Percentiles rank a stretch among this genome's conserved stretches.
Conservation (phyloP, 2,113 vertebrate genomes). For the Loxodonta africana region DNA sequence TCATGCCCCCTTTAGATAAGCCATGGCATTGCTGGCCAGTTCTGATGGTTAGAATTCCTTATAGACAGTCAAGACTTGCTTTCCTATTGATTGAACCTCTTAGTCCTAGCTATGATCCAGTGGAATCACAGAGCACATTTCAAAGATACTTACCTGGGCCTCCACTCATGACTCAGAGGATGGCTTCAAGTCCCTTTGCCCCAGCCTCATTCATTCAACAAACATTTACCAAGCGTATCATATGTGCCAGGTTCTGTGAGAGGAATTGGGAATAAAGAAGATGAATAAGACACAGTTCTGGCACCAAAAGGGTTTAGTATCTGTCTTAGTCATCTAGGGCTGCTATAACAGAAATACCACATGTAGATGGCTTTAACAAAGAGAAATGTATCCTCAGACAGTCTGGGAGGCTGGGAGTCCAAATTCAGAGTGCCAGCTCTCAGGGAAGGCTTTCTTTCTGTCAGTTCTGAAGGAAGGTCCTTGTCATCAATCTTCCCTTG, state of each 20-base stretch:
- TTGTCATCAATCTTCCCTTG: too few relatives aligned
- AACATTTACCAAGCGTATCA: background rate
- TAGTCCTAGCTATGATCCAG: background rate
- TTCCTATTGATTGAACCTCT: background rate
- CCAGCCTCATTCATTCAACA: background rate
- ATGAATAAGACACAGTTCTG: background rate
- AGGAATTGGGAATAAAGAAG: background rate
- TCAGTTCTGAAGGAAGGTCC: too few relatives aligned
- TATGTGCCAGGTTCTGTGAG: background rate
- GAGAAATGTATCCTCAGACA: too few relatives aligned
- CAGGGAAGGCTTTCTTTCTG: too few relatives aligned
- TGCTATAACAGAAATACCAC: too few relatives aligned
- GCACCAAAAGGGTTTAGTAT: background rate
- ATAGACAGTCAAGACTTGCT: background rate
- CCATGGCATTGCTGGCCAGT: background rate
- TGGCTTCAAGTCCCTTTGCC: background rate
- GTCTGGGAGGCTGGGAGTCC: too few relatives aligned
- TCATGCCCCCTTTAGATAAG: background rate
- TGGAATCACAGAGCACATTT: background rate
- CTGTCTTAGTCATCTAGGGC: background rate
- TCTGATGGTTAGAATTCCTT: conserved; percentile 13
- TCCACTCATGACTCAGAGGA: background rate
- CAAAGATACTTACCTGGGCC: background rate
- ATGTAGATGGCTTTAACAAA: too few relatives aligned
- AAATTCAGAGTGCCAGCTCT: too few relatives aligned